A percentile compares a stretch with the other conserved stretches of the same genome.
Conservation (phyloP, 1,140 invertebrate species). For the Calycopis cecrops region DNA sequence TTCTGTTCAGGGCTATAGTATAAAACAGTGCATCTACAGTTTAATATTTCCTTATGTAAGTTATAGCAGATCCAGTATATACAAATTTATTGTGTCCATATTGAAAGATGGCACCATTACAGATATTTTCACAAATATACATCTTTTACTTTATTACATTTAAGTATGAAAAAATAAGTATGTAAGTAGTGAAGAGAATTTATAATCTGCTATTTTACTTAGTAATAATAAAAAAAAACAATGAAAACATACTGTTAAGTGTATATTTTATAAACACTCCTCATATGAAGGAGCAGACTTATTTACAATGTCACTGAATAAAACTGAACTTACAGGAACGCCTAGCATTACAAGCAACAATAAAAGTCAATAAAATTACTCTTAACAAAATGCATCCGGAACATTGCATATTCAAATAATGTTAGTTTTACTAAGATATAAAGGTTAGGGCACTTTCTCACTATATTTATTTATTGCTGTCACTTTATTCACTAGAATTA, state of each 20-base stretch:
- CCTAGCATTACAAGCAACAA: conserved; percentile 2
- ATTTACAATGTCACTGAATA: conserved; percentile 19
- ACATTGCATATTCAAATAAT: not conserved
- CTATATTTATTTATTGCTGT: conserved; percentile 7
- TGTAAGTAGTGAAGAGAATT: too few relatives aligned
- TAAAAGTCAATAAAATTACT: conserved; percentile 10
- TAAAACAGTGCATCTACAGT: conserved; percentile 5
- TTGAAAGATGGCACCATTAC: not conserved
- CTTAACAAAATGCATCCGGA: conserved; percentile 12
- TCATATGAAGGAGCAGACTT: not conserved
- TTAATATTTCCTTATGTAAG: conserved; percentile 3
- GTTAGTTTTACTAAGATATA: conserved; percentile 4
- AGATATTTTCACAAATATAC: conserved; percentile 4
- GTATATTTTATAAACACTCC: too few relatives aligned
- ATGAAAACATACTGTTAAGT: too few relatives aligned
- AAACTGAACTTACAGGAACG: conserved; percentile 11
- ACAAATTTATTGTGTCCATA: not conserved
- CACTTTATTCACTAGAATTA: too few relatives aligned
- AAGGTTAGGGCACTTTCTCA: conserved; percentile 3
- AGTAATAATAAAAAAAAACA: not conserved
- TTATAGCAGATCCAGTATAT: conserved; percentile 3
- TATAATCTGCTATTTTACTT: too few relatives aligned
- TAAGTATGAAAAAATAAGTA: not conserved
- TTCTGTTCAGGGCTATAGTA: not conserved
- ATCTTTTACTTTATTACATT: not conserved